These are phyloP conservation scores for Trisateles emortualis DNA, from an alignment of 2,888 invertebrate species.

Conservation along the genomic window DNA sequence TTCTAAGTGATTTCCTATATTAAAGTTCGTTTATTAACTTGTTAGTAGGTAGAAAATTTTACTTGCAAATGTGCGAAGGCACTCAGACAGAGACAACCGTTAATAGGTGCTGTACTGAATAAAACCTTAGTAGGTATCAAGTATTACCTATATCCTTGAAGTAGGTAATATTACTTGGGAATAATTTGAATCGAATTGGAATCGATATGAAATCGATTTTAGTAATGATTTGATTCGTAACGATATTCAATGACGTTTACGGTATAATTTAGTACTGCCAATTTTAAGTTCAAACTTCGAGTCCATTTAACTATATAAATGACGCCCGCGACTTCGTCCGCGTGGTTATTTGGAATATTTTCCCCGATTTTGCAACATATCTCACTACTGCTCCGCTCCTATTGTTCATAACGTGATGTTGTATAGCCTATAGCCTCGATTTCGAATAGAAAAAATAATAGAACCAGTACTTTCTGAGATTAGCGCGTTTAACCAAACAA, in stretches of 20 bases:
- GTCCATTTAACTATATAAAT: background rate
- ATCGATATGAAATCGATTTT: constrained; percentile 17
- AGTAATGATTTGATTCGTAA: constrained; percentile 7
- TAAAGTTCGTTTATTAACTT: constrained; percentile 9
- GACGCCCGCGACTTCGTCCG: too few species aligned
- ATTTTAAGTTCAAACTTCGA: background rate
- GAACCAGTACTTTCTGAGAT: too few species aligned
- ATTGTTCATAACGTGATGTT: too few species aligned
- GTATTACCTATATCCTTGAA: constrained; percentile 14
- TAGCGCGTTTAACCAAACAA: too few species aligned
- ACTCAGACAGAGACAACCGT: constrained; percentile 54
- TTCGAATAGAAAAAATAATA: too few species aligned
- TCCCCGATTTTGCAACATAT: too few species aligned
- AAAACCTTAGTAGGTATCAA: constrained; percentile 44
- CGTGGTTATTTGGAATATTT: too few species aligned
- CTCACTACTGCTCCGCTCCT: too few species aligned
- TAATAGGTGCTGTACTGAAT: constrained; percentile 59
- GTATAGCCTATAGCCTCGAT: too few species aligned
- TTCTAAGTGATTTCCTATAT: constrained; percentile 11
- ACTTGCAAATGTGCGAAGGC: constrained; percentile 65
- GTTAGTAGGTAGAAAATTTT: constrained; percentile 49
- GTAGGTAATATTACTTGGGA: constrained; percentile 18
- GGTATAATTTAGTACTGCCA: constrained; percentile 13
- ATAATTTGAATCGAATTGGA: constrained; percentile 23
- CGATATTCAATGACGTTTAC: constrained; percentile 13